Evolutionary conservation across 2,113 vertebrate species (phyloP), one percentile per base, ranked within the genome.

Genomic region (Monopterus albus): DNA sequence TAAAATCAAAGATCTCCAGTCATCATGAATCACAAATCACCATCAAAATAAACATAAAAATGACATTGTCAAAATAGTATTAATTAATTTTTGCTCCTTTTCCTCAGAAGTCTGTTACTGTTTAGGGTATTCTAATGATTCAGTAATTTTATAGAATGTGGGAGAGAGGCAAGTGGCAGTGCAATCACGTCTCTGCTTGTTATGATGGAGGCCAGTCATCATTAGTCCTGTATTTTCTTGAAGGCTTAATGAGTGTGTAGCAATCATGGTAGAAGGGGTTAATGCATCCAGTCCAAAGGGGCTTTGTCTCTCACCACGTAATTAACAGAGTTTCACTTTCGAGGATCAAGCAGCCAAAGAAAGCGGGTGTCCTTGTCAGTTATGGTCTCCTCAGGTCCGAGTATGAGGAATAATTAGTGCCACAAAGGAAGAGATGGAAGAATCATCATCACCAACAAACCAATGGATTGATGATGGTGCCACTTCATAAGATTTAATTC

Each of bases 311-410:
- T 72, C 78, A 39, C 42, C 17, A 52, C 56, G 58, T 88, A 78
- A 89, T 88, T 87, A 83, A 78, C 81, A 87, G 84, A 81, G 81
- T 89, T 90, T 87, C 74, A 87, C 69, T 86, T 89, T 85, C 58
- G 29, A 33, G 62, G 78, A 80, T 89, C 87, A 88, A 86, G 84
- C 75, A 73, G 52, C 47, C 29, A 46, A 61, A 55, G 59, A 38
- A 79, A 86, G 58, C 69, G 29, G 53, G 73, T 56, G 72, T 58
- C 45, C 72, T 69, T 46, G 47, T 85, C 47, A 68, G 63, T 72
- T 68, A 26, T n/a, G 36, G 36, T 57, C 11, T 77, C 33, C 52
- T 74, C 50, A 5, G 33, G 53, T 71, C 5, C 1, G 10, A 0
- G 57, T 64, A 23, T 53, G 66, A 49, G 33, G 33, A 35, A 35